Conservation (phyloP, 2,888 invertebrate genomes). For the Plagiodera versicolora region DNA sequence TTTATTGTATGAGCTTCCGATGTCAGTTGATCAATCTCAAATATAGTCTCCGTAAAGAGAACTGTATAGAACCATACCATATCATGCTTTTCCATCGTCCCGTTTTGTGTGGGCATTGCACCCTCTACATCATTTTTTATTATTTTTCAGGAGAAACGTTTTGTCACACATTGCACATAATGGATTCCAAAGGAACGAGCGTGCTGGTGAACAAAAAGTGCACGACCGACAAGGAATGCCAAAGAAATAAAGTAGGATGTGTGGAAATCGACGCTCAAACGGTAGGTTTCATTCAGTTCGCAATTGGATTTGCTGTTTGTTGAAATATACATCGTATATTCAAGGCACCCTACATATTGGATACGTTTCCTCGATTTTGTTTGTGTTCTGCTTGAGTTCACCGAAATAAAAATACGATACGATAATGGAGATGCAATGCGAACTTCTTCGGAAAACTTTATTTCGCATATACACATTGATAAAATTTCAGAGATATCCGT, state of each 20-base stretch:
- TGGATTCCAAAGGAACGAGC: conserved; percentile 65
- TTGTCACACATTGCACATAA: conserved; percentile 65
- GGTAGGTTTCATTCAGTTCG: conserved; percentile 49
- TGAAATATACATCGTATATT: conserved; percentile 7
- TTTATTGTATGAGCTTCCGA: too few species aligned
- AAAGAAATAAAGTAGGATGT: conserved; percentile 63
- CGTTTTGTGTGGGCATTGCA: conserved; percentile 3
- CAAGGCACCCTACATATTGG: conserved; percentile 8
- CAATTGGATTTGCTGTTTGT: conserved; percentile 20
- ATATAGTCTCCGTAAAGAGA: too few species aligned
- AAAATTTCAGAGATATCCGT: too few species aligned
- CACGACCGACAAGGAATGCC: conserved; percentile 63
- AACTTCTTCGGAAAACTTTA: too few species aligned
- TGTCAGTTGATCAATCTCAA: too few species aligned
- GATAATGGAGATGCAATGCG: too few species aligned
- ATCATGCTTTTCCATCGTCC: neutral
- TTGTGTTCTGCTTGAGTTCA: neutral
- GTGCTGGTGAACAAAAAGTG: conserved; percentile 68
- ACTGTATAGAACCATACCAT: too few species aligned
- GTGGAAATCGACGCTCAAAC: conserved; percentile 64
- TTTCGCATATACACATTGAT: too few species aligned
- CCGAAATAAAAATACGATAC: neutral
- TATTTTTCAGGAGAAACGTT: conserved; percentile 59
- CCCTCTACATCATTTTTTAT: conserved; percentile 13
- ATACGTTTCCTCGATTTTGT: conserved; percentile 4